Base-by-base conservation (phyloP, 1,140 invertebrate genomes). In the Globodera ellingtonae region DNA sequence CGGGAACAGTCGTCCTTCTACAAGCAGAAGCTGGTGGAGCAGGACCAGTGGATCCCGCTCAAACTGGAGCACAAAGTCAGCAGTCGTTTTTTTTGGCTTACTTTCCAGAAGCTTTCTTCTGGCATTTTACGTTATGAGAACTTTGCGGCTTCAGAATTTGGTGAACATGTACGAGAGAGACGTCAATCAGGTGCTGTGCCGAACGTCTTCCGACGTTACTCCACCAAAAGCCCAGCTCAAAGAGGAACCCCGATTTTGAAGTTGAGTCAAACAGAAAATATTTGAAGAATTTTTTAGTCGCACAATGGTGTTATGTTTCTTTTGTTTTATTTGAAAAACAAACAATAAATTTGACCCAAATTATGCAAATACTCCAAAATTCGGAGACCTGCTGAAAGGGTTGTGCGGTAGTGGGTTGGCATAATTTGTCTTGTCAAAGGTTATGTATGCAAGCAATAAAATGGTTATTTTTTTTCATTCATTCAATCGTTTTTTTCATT, bases 11-110 rank as follows among this genome's bases (percentile, higher is more conserved):
- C 77, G 56, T 78, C 77, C 50, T 78, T 78, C 72, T 78, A 71
- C 48, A 78, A 78, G 18, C 77, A 78, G 56, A 78, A 78, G 56
- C 50, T 78, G 77, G 77, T 72, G 56, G 77, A 78, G 50, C 77
- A 78, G 35, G 77, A 78, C 56, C 15, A 59, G 13, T 78, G 77
- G 77, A 35, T 78, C 18, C 77, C 65, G 15, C 66, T 78, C 67
- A 70, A 70, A 70, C 21, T 70, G 46, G 67, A 70, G 46, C 67
- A 70, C 7, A 24, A 18, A 47, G 67, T 70, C 35, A 47, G 67
- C n/a, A 8, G 1, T 35, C 35, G 35, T 35, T 0, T 35, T 35
- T 35, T 35, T 35, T 35, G 35, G 0, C 35, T 35, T 35, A 35
- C 35, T 35, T 35, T 35, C 59, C 13, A 65, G 1, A 65, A 65